Conservation (phyloP, 2,113 vertebrate genomes). For the Gavialis gangeticus region DNA sequence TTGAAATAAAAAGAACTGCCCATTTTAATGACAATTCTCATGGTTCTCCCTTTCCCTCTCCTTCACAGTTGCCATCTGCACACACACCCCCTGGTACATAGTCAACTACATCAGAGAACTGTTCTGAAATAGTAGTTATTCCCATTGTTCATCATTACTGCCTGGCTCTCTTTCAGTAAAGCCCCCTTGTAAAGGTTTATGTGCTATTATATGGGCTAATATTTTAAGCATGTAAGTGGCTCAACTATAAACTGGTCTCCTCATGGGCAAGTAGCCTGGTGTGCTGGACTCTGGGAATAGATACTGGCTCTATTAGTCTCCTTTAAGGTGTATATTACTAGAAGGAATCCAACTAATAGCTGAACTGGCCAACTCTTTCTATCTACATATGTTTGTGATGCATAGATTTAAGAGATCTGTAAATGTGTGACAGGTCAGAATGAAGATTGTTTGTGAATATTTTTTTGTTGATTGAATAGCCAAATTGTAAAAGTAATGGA, state of each 20-base stretch:
- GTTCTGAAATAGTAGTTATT: not conserved
- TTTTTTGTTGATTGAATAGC: not conserved
- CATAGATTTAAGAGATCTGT: fast-evolving
- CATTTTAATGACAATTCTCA: not conserved
- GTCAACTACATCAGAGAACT: not conserved
- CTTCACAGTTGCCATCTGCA: not conserved
- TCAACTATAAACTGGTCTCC: not conserved
- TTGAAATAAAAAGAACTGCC: not conserved
- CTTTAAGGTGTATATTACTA: not conserved
- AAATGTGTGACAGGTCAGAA: not conserved
- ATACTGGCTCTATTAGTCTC: not conserved
- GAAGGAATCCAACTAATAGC: not conserved
- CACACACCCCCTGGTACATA: not conserved
- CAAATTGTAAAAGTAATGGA: not conserved
- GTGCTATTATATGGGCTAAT: not conserved
- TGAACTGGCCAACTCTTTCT: not conserved
- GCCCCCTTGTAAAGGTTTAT: not conserved
- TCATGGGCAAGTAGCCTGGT: not conserved
- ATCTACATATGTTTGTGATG: not conserved
- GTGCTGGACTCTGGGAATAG: not conserved
- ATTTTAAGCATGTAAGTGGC: not conserved
- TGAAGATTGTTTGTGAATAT: not conserved
- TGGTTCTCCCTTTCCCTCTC: not conserved
- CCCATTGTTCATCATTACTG: not conserved
- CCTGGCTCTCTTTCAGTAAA: not conserved